Evolutionary conservation across 2,888 invertebrate genomes (phyloP).

Genomic region (Andrena dorsata): DNA sequence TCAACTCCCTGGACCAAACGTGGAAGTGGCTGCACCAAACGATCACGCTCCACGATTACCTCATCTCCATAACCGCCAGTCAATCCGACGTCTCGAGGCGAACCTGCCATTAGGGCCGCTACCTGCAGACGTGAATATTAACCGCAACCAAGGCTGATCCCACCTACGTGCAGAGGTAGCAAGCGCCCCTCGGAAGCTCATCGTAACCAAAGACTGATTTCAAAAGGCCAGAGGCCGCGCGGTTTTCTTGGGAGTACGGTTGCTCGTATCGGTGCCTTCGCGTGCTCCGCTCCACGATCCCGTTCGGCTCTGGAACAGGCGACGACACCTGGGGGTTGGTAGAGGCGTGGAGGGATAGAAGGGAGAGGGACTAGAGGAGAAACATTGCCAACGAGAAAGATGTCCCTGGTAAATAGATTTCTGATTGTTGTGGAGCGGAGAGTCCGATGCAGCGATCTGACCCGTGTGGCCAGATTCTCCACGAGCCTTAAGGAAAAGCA

Average conservation of each 20-base stretch:
- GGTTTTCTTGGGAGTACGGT: conserved; percentile 45
- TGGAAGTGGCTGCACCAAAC: conserved; percentile 98
- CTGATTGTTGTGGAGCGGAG: conserved; percentile 30
- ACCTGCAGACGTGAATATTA: conserved; percentile 41
- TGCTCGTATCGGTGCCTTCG: conserved; percentile 29
- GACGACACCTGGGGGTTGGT: background rate
- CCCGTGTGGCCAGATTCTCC: conserved; percentile 22
- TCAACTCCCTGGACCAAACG: conserved; percentile 95
- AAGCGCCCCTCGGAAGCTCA: conserved; percentile 2
- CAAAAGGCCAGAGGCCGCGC: background rate
- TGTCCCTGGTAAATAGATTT: conserved; percentile 56
- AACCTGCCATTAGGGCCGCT: conserved; percentile 52
- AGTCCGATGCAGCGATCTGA: conserved; percentile 5
- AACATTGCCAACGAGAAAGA: conserved; percentile 20
- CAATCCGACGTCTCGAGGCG: conserved; percentile 87
- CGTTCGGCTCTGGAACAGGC: background rate
- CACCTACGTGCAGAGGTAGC: background rate
- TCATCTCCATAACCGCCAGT: conserved; percentile 92
- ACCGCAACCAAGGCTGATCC: conserved; percentile 52
- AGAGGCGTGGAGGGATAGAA: background rate
- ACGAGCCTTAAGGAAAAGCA: conserved; percentile 39
- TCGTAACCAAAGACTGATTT: conserved; percentile 55
- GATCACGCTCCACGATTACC: conserved; percentile 94
- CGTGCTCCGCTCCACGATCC: background rate
- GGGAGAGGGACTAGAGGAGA: background rate